Base-by-base conservation (phyloP, 2,888 invertebrate species). In the Lordiphosa andalusiaca region DNA sequence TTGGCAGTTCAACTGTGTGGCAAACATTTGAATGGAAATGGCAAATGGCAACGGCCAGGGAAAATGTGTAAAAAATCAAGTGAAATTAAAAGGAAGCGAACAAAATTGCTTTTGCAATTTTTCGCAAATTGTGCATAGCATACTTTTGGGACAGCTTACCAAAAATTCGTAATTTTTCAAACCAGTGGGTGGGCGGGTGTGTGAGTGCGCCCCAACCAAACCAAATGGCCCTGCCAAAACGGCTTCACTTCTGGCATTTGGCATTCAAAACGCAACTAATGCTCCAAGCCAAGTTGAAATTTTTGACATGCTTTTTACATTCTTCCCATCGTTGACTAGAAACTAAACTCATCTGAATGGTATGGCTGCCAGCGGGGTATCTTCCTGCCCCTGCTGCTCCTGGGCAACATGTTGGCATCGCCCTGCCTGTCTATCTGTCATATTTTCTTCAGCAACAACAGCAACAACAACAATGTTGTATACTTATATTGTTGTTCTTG, bases 301-400 rank as follows among this genome's bases (percentile, higher is more conserved):
- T 77, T 77, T 66, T 85, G 84, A 85, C 82, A 84, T 82, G 80
- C 82, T 84, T 80, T 84, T 85, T 71, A 69, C 71, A 82, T 82
- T 80, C 82, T 71, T 53, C 51, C 66, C 67, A 62, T 64, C 56
- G 30, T 48, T 41, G 9, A 16, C 36, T 55, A 35, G 46, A 30
- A 30, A 30, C 30, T 30, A 30, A 30, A 30, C 30, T 30, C 30
- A 30, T 7, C 30, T 30, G 30, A 30, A 30, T 30, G 30, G 30
- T 30, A 30, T 30, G 30, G 30, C 30, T 30, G 30, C 30, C 30
- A 30, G 30, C 30, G 30, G 30, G 30, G 30, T 16, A 59, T 67
- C 30, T 56, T 56, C 49, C 33, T 57, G 65, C 51, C 44, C 57
- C 48, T 52, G 47, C 19, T 36, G 51, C 38, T 54, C 52, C 44